phyloP scores from a whole-genome alignment of 2,888 invertebrate species.

The Hyppa rectilinea region DNA sequence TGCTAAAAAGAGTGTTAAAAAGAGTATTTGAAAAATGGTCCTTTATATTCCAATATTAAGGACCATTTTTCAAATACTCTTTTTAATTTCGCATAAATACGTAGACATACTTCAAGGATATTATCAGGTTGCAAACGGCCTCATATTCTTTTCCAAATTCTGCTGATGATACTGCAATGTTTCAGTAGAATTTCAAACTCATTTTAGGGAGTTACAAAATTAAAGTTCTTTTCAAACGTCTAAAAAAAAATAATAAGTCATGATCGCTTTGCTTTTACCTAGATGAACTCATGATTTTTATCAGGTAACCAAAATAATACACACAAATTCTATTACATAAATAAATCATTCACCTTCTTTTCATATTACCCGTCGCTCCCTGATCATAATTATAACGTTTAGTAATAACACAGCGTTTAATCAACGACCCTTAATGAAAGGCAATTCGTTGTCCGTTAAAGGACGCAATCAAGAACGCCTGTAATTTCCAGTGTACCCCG shows the following conservation, averaged over 20 bases:
- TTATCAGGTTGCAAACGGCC: neutral
- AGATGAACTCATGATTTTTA: neutral
- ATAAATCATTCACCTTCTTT: neutral
- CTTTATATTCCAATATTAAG: no score
- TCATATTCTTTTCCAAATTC: neutral
- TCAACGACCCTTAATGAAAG: constrained; percentile 80
- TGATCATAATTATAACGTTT: constrained; percentile 44
- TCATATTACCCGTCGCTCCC: neutral
- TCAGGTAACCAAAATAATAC: neutral
- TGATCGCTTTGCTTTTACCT: neutral
- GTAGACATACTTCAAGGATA: neutral
- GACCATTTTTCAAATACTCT: neutral
- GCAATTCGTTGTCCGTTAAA: constrained; percentile 79
- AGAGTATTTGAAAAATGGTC: no score
- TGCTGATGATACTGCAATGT: neutral
- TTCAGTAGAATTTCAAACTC: neutral
- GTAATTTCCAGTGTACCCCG: constrained; percentile 73
- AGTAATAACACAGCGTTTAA: constrained; percentile 72
- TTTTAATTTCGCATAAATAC: neutral
- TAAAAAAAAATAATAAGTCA: neutral
- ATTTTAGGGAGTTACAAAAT: neutral
- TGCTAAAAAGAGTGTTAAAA: no score
- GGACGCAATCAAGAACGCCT: constrained; percentile 80
- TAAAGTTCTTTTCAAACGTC: neutral
- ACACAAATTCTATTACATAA: neutral